phyloP scores from a whole-genome alignment of 2,797 vertebrate species.

The Halcyon leucocephala region DNA sequence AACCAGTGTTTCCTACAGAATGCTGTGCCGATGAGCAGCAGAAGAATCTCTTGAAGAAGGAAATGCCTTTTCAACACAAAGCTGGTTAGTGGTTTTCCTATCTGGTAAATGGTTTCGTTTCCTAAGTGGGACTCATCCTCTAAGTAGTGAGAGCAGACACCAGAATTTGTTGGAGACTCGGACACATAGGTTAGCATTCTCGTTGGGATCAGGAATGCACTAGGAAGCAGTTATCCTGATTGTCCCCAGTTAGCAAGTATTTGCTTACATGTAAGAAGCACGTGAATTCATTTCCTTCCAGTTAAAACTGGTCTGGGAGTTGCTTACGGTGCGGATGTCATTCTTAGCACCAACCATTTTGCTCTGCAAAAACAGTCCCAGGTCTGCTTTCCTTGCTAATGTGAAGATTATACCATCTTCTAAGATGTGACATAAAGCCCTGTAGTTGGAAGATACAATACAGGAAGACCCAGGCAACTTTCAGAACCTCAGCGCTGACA shows the following conservation, averaged over 20 bases:
- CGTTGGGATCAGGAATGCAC: neutral
- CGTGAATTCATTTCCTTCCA: neutral
- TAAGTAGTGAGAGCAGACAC: neutral
- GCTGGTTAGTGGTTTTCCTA: constrained; percentile 33
- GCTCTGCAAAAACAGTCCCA: neutral
- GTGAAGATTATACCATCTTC: neutral
- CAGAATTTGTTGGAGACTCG: neutral
- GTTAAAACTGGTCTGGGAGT: neutral
- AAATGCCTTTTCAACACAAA: constrained; percentile 25
- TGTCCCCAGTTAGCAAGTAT: neutral
- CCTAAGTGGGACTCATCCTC: neutral
- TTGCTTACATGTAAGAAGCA: neutral
- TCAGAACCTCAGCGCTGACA: neutral
- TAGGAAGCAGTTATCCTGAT: neutral
- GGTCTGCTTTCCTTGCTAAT: neutral
- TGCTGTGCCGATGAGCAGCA: neutral
- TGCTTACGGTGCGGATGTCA: neutral
- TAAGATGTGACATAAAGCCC: neutral
- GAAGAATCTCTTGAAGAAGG: neutral
- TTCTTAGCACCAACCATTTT: neutral
- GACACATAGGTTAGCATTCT: fast-evolving
- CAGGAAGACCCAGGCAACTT: neutral
- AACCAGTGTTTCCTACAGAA: neutral
- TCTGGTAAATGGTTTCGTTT: neutral
- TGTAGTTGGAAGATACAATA: neutral